phyloP scores from a whole-genome alignment of 1,140 invertebrate species.

The Olivierus martensii region DNA sequence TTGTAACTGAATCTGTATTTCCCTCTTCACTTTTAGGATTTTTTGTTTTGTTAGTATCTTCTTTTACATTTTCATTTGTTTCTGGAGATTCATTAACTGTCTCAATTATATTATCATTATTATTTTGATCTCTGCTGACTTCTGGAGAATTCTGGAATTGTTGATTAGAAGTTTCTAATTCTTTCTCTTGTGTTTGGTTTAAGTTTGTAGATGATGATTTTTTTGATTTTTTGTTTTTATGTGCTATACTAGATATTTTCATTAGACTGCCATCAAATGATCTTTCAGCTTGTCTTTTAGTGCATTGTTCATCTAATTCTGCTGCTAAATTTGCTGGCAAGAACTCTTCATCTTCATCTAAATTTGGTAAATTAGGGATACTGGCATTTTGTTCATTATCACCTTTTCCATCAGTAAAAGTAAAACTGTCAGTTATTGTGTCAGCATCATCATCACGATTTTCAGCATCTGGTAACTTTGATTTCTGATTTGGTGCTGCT shows the following conservation, averaged over 20 bases:
- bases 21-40: not conserved
- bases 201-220: not conserved
- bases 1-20: slow-evolving; percentile 3
- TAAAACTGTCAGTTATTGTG: slow-evolving; percentile 15
- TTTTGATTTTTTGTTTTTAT: slow-evolving; percentile 16
- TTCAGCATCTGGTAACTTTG: slow-evolving; percentile 9
- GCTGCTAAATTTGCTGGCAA: slow-evolving; percentile 15
- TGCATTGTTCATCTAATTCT: slow-evolving; percentile 7
- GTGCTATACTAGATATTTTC: slow-evolving; percentile 11
- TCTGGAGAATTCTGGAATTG: too few species aligned
- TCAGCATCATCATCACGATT: slow-evolving; percentile 13
- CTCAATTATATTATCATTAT: not conserved
- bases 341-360: slow-evolving; percentile 9
- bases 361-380: slow-evolving; percentile 5
- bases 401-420: slow-evolving; percentile 7
- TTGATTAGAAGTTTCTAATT: too few species aligned
- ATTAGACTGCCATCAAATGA: slow-evolving; percentile 15
- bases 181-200: too few species aligned
- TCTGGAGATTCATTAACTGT: not conserved
- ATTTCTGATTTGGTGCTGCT: slow-evolving; percentile 1
- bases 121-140: not conserved
- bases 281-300: slow-evolving; percentile 4
- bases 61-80: not conserved
- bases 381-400: slow-evolving; percentile 12
- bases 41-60: not conserved